Evolutionary conservation across 1,140 invertebrate species (phyloP), one percentile per base, ranked within the genome.

Genomic region (Drosophila carrolli): DNA sequence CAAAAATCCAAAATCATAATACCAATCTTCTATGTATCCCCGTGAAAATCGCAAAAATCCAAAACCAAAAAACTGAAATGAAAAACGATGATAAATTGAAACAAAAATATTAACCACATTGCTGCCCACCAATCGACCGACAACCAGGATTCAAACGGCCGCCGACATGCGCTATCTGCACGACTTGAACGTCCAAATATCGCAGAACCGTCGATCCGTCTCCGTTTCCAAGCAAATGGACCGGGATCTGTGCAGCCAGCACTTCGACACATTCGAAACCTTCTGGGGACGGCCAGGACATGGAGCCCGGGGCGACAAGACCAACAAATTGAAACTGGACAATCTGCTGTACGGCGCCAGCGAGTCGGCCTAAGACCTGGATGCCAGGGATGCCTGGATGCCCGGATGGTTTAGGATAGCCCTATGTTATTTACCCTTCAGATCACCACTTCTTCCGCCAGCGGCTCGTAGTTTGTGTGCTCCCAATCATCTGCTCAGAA

Each of bases 251-350:
- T 93, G 93, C 75, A 92, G 92, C 62, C 93, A 93, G 73, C 95
- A 96, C 81, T 95, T 95, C 86, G 93, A 94, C 75, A 95, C 95
- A 37, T 95, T 95, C 94, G 93, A 93, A 66, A 93, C 92, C 44
- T 94, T 95, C 56, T 96, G 95, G 95, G 95, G 95, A 29, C 93
- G 94, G 41, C 95, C 95, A 0, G 95, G 95, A 29, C 94, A 95
- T 75, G 95, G 95, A 8, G 95, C 95, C 1, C 95, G 95, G 8
- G 66, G 83, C 46, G 66, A 83, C n/a, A 77, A 81, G 37, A 90
- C 63, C 51, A 91, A 82, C 59, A 92, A 92, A 78, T 59, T 91
- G 48, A 92, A 92, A 71, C 86, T 92, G 82, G 79, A 92, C 71
- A 79, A 92, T 85, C 90, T 92, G 60, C 90, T 92, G 41, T 92